These are phyloP conservation scores for Nasonia longicornis DNA, from an alignment of 1,140 invertebrate species.

Conservation along the genomic window DNA sequence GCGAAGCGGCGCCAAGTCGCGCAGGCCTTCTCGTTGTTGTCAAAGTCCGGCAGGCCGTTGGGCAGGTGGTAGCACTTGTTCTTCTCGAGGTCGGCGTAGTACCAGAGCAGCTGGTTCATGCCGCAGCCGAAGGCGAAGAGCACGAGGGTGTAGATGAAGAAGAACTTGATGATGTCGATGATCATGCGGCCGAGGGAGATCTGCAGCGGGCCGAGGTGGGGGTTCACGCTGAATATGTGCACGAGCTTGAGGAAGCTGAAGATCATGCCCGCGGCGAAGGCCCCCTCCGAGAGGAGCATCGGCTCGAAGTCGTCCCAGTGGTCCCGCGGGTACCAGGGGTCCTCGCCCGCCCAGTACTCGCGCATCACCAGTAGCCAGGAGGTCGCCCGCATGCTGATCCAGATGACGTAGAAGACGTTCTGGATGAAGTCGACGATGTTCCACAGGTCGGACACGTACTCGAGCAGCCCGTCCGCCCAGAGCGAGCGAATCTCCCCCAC, in stretches of 20 bases:
- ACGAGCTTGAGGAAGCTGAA: constrained; percentile 91
- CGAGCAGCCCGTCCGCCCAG: constrained; percentile 88
- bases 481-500: constrained; percentile 89
- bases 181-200: constrained; percentile 93
- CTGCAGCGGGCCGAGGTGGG: constrained; percentile 90
- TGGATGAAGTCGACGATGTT: constrained; percentile 97
- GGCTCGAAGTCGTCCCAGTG: constrained; percentile 95
- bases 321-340: constrained; percentile 87
- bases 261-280: constrained; percentile 95
- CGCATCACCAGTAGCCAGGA: constrained; percentile 83
- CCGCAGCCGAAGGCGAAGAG: constrained; percentile 92
- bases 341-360: constrained; percentile 77
- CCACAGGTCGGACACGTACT: constrained; percentile 95
- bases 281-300: constrained; percentile 92
- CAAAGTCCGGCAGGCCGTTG: constrained; percentile 79
- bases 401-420: constrained; percentile 93
- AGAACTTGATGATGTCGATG: constrained; percentile 93
- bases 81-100: constrained; percentile 91
- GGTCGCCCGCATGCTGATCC: constrained; percentile 84
- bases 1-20: constrained; percentile 88
- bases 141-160: constrained; percentile 92
- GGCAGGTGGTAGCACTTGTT: constrained; percentile 83
- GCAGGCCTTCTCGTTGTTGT: constrained; percentile 84
- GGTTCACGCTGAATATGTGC: constrained; percentile 96
- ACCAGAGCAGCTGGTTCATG: constrained; percentile 94